Evolutionary conservation across 2,113 vertebrate species (phyloP).

Genomic region (Psophia crepitans): DNA sequence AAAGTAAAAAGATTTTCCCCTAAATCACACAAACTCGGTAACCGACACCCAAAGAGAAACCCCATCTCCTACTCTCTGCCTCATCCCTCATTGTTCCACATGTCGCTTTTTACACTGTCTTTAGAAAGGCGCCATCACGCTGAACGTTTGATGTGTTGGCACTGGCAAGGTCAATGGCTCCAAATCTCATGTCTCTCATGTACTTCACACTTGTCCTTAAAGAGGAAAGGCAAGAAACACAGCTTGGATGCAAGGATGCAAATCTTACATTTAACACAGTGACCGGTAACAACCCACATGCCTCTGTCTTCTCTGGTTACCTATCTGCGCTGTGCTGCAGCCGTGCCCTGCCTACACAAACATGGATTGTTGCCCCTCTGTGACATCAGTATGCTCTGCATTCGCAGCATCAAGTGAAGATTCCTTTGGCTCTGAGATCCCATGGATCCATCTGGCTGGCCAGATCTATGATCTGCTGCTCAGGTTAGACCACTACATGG

Average conservation of each 20-base stretch:
- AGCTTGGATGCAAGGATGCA: not conserved
- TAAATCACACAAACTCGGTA: not conserved
- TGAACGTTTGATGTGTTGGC: not conserved
- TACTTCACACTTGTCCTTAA: not conserved
- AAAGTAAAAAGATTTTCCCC: not conserved
- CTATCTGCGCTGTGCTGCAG: not conserved
- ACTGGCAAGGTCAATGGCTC: not conserved
- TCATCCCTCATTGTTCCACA: not conserved
- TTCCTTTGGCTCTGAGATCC: not conserved
- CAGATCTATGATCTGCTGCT: not conserved
- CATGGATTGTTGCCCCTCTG: too few relatives aligned
- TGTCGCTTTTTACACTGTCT: not conserved
- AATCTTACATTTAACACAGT: not conserved
- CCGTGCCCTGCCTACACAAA: not conserved
- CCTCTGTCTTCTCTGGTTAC: not conserved
- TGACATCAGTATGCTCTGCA: rapidly evolving
- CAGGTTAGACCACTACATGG: not conserved
- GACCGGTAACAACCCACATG: not conserved
- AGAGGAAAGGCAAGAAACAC: not conserved
- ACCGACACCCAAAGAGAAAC: not conserved
- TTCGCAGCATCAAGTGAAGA: not conserved
- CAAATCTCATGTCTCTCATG: not conserved
- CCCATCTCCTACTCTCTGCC: not conserved
- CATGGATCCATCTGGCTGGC: not conserved
- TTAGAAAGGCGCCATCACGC: not conserved